Evolutionary conservation across 2,113 vertebrate species (phyloP).

Genomic region (Picathartes gymnocephalus): DNA sequence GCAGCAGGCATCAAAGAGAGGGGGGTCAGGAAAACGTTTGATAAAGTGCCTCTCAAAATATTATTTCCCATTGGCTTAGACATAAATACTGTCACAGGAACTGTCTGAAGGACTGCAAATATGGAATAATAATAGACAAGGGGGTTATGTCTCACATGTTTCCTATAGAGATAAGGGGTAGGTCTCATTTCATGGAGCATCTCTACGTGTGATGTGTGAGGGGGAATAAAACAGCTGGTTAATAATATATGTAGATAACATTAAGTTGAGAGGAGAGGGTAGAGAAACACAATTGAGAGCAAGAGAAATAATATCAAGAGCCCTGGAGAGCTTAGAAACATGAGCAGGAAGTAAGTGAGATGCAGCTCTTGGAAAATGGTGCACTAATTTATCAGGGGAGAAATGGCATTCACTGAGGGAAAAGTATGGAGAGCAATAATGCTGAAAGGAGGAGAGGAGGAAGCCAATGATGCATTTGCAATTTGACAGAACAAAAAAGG

Average conservation of each 20-base stretch:
- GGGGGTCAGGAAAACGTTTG: background rate
- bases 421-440: background rate
- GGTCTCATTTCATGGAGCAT: background rate
- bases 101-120: slow-evolving; percentile 7
- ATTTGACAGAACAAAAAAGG: background rate
- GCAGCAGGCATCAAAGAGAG: slow-evolving; percentile 30
- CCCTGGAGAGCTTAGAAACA: background rate
- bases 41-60: slow-evolving; percentile 30
- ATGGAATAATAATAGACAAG: background rate
- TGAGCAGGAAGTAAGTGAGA: background rate
- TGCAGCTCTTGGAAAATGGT: background rate
- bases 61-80: slow-evolving; percentile 14
- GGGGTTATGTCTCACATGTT: background rate
- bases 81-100: slow-evolving; percentile 20
- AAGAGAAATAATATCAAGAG: background rate
- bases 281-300: background rate
- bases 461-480: background rate
- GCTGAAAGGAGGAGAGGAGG: background rate
- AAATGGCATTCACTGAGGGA: background rate
- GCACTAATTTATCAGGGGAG: background rate
- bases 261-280: background rate
- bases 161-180: background rate
- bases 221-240: background rate
- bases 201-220: background rate
- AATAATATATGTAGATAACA: slow-evolving; percentile 41